phyloP scores from a whole-genome alignment of 2,888 invertebrate genomes.

The Eristalis tenax region DNA sequence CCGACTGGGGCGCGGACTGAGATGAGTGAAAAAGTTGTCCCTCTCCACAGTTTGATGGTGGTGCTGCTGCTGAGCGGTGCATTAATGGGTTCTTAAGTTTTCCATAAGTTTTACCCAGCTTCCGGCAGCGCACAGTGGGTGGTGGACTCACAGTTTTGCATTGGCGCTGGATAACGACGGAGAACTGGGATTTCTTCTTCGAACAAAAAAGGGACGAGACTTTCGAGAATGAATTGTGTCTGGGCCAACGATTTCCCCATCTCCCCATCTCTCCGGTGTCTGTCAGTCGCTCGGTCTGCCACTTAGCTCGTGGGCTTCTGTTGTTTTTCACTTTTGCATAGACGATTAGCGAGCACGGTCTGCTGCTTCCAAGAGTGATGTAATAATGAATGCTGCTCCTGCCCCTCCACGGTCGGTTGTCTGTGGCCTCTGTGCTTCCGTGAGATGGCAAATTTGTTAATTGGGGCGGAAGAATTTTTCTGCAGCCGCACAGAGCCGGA shows the following conservation, averaged over 20 bases:
- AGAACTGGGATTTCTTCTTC: constrained; percentile 5
- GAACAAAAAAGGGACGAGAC: constrained; percentile 2
- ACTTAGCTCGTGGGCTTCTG: constrained; percentile 7
- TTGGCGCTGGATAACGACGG: constrained; percentile 3
- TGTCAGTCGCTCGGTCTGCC: not conserved
- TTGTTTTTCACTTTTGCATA: constrained; percentile 56
- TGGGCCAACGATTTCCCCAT: constrained; percentile 50
- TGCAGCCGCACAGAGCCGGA: not conserved
- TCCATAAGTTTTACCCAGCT: constrained; percentile 66
- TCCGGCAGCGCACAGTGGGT: constrained; percentile 41
- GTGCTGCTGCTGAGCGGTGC: constrained; percentile 39
- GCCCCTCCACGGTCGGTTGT: no score
- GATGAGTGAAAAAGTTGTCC: constrained; percentile 37
- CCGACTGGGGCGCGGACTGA: constrained; percentile 19
- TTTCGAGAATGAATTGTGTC: constrained; percentile 57
- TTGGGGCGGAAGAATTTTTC: constrained; percentile 11
- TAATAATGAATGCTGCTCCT: constrained; percentile 26
- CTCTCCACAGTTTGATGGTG: not conserved
- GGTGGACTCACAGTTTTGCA: constrained; percentile 31
- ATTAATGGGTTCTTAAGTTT: constrained; percentile 70
- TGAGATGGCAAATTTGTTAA: constrained; percentile 17
- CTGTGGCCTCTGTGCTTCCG: not conserved
- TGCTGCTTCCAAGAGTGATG: constrained; percentile 23
- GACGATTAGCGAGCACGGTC: constrained; percentile 57
- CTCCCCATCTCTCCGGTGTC: not conserved